phyloP scores from a whole-genome alignment of 2,888 invertebrate genomes.

The Yponomeuta evonymella region DNA sequence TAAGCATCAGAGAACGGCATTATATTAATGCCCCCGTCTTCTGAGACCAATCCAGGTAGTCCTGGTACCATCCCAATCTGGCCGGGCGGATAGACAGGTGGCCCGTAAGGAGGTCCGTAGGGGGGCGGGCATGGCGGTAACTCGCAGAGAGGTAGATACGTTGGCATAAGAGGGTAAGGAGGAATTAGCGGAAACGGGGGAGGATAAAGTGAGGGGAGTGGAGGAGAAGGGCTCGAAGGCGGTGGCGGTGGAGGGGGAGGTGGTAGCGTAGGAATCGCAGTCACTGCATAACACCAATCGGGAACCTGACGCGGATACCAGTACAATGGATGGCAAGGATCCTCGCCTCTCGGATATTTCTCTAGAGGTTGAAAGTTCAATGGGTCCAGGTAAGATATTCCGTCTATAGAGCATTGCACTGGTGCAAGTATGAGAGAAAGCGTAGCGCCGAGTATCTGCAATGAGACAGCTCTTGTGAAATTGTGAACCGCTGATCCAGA shows the following conservation, averaged over 20 bases:
- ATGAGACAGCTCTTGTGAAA: constrained; percentile 17
- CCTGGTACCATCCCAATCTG: constrained; percentile 48
- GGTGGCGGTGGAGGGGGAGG: constrained; percentile 18
- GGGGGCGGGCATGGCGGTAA: background rate
- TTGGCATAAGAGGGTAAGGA: constrained; percentile 21
- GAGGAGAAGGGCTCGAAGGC: constrained; percentile 17
- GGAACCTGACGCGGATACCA: constrained; percentile 49
- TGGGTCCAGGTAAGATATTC: constrained; percentile 40
- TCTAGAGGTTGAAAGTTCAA: constrained; percentile 23
- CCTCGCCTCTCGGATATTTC: constrained; percentile 25
- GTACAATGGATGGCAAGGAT: constrained; percentile 56
- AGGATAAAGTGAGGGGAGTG: constrained; percentile 19
- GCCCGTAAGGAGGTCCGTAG: background rate
- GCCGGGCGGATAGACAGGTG: background rate
- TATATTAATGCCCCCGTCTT: constrained; percentile 57
- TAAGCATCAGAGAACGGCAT: constrained; percentile 61
- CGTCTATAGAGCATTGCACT: constrained; percentile 37
- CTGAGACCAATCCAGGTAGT: constrained; percentile 46
- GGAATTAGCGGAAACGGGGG: constrained; percentile 15
- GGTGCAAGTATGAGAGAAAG: constrained; percentile 21
- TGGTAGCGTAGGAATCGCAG: constrained; percentile 10
- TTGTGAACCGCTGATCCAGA: too few relatives aligned
- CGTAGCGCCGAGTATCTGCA: constrained; percentile 33
- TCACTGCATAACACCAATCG: constrained; percentile 29
- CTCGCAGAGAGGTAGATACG: background rate